Percentiles rank a stretch among this genome's conserved stretches.
phyloP scores from a whole-genome alignment of 2,113 vertebrate genomes.

The Sorex fumeus region DNA sequence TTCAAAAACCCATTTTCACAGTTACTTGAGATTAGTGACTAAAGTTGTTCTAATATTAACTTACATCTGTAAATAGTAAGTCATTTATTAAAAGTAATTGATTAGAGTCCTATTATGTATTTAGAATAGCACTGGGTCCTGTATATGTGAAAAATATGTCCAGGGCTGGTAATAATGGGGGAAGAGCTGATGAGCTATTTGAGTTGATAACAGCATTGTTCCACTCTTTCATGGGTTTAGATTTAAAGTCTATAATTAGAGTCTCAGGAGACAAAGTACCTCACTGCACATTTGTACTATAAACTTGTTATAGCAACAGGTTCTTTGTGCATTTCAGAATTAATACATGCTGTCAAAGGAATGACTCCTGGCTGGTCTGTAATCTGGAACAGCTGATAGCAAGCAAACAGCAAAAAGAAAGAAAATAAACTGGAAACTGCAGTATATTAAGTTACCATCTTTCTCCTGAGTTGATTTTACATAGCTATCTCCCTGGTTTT shows the following conservation, averaged over 20 bases:
- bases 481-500: conserved; percentile 13
- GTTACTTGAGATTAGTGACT: not conserved
- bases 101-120: not conserved
- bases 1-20: not conserved
- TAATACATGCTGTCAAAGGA: conserved; percentile 63
- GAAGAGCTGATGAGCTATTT: not conserved
- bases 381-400: conserved; percentile 17
- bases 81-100: conserved; percentile 41
- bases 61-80: conserved; percentile 7
- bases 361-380: conserved; percentile 31
- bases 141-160: not conserved
- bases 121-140: not conserved
- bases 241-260: conserved; percentile 40
- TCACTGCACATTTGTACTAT: conserved; percentile 25
- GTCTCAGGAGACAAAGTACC: conserved; percentile 46
- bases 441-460: conserved; percentile 6
- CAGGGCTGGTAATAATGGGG: not conserved
- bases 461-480: conserved; percentile 47
- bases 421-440: not conserved
- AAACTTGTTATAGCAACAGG: conserved; percentile 38
- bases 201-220: conserved; percentile 10
- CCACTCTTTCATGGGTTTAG: conserved; percentile 36
- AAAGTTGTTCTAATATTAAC: conserved; percentile 20
- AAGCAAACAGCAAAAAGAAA: conserved; percentile 20
- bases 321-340: not conserved